Conservation (phyloP, 2,888 invertebrate genomes). For the Ligdia adustata region DNA sequence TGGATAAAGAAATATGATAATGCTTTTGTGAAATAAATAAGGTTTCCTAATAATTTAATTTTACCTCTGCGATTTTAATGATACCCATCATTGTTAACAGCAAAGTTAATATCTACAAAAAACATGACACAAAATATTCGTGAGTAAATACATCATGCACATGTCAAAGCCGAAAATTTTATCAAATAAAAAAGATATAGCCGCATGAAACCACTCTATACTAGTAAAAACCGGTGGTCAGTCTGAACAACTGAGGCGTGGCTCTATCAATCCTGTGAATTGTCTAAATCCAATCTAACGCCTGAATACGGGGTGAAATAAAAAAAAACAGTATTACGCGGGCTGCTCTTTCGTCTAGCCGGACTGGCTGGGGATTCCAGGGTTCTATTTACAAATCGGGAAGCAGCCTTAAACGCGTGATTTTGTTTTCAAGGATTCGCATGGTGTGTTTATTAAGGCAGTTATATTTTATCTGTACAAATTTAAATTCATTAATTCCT, state of each 20-base stretch:
- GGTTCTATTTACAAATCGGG: slow-evolving; percentile 4
- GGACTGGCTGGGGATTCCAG: neutral
- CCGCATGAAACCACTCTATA: slow-evolving; percentile 23
- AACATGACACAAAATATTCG: neutral
- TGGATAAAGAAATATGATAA: slow-evolving; percentile 16
- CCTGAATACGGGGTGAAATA: slow-evolving; percentile 32
- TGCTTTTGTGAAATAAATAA: too few relatives aligned
- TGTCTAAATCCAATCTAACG: slow-evolving; percentile 56
- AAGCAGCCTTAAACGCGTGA: neutral
- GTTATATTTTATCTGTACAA: too few relatives aligned
- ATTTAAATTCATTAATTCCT: too few relatives aligned
- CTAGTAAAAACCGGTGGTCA: slow-evolving; percentile 54
- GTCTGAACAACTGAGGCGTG: slow-evolving; percentile 45
- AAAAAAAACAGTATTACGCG: slow-evolving; percentile 30
- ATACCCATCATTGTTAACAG: too few relatives aligned
- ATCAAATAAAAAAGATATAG: slow-evolving; percentile 39
- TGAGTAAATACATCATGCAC: too few relatives aligned
- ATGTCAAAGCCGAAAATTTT: slow-evolving; percentile 1
- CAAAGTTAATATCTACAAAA: neutral
- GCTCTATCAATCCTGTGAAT: slow-evolving; percentile 51
- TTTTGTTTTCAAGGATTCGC: neutral
- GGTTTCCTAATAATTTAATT: too few relatives aligned
- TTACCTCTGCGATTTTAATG: too few relatives aligned
- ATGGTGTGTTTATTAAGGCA: neutral
- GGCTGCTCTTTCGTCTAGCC: slow-evolving; percentile 3